phyloP scores from a whole-genome alignment of 2,888 invertebrate species.

The Rotaria macrura region DNA sequence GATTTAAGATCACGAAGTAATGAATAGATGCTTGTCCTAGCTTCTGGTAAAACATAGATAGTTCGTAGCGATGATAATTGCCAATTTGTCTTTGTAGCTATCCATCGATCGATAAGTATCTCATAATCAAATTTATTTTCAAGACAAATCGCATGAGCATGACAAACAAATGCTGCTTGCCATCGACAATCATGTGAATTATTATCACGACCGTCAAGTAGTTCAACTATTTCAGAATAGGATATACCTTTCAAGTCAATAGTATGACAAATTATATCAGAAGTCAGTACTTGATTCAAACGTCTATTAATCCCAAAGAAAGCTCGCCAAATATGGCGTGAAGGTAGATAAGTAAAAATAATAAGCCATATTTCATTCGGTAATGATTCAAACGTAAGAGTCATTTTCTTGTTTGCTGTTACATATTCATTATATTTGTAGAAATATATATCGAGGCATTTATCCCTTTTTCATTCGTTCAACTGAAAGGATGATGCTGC shows the following conservation, averaged over 20 bases:
- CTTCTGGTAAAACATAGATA: background rate
- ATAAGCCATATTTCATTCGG: background rate
- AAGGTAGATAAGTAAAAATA: background rate
- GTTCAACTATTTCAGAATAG: background rate
- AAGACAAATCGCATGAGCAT: background rate
- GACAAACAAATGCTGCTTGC: background rate
- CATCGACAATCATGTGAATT: background rate
- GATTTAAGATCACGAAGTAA: background rate
- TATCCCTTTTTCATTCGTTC: no score
- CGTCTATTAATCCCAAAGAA: background rate
- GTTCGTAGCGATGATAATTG: background rate
- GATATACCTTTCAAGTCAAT: background rate
- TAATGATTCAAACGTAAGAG: background rate
- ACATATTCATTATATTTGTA: no score
- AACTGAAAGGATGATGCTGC: no score
- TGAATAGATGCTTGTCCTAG: background rate
- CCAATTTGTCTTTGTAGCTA: background rate
- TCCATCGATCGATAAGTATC: background rate
- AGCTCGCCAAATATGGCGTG: background rate
- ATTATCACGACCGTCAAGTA: background rate
- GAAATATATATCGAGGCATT: no score
- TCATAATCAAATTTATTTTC: background rate
- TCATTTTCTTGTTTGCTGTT: background rate
- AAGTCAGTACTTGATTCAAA: background rate
- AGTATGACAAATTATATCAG: background rate